phyloP scores from a whole-genome alignment of 2,797 vertebrate genomes.

The Borostomias antarcticus region DNA sequence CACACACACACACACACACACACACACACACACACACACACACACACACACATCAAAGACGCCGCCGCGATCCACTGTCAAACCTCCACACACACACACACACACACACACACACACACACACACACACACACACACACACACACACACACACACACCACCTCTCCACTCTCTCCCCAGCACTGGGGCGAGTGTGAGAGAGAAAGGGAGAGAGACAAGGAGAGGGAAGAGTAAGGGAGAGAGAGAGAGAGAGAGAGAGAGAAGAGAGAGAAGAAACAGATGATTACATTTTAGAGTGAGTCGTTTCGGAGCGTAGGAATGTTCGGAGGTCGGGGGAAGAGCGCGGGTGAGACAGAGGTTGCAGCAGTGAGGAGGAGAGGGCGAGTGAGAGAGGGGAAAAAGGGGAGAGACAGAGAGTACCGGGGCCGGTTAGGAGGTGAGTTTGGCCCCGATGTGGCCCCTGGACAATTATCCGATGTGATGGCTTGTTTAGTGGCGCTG shows the following conservation, averaged over 20 bases:
- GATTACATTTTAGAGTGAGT: neutral
- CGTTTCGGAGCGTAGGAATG: neutral
- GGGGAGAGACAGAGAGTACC: conserved; percentile 50
- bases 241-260: conserved; percentile 54
- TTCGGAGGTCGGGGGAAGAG: conserved; percentile 51
- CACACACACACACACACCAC: no score
- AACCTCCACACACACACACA: conserved; percentile 64
- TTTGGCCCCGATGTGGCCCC: conserved; percentile 54
- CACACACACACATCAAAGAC: conserved; percentile 92
- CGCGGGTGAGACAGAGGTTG: conserved; percentile 47
- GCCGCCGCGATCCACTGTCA: conserved; percentile 62
- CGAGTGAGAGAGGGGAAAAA: neutral
- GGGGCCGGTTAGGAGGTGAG: conserved; percentile 72
- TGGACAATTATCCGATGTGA: conserved; percentile 72
- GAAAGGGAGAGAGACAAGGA: conserved; percentile 39
- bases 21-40: conserved; percentile 87
- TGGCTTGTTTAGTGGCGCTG: conserved; percentile 76
- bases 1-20: no score
- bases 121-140: no score
- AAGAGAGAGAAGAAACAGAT: conserved; percentile 30
- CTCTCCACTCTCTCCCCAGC: conserved; percentile 39
- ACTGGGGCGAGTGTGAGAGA: conserved; percentile 42
- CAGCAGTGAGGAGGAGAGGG: conserved; percentile 36
- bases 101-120: no score
- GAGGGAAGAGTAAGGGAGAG: conserved; percentile 45